Base-by-base conservation (phyloP, 1,140 invertebrate genomes). In the Catajapyx aquilonaris region DNA sequence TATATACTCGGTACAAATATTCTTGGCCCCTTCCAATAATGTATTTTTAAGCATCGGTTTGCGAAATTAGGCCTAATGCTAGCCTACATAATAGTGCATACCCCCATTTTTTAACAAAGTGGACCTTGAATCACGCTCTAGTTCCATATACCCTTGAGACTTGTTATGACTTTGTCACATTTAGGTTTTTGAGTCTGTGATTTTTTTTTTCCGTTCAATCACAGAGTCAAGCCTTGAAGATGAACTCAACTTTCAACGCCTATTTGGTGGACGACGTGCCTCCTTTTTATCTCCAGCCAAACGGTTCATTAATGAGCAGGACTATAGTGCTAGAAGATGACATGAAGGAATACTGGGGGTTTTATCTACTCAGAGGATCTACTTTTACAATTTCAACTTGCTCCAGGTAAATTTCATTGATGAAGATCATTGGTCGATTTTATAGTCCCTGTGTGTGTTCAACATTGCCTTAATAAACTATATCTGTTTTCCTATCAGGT, bases 261-360 rank as follows among this genome's bases (percentile, higher is more conserved):
- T 81, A 73, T 53, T 54, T 78, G 35, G 58, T 79, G 43, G 55
- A 66, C 5, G 65, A 68, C 4, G 55, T 57, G 4, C 76, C 76
- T 0, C 50, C 59, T 40, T 48, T 74, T 4, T 56, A 64, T 2
- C 47, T 54, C 1, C 59, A 69, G 18, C 45, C 64, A 11, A 60
- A 68, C 11, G 64, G 62, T 0, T 60, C 79, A 4, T 62, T 65
- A 5, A 76, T 80, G 73, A 68, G 67, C 1, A 61, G 76, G 33
- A 60, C 73, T 40, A 47, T 80, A 35, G 56, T 64, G 10, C 51
- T 81, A n/a, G 67, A 73, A 37, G 76, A 81, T 46, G 77, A 81
- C 45, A 73, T 76, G 59, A 81, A 80, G 51, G 76, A 81, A 51
- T 81, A 80, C 49, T 81, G 76, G 76, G 76, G 77, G 5, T 81